phyloP scores from a whole-genome alignment of 2,797 vertebrate species.

The Syngnathus acus region DNA sequence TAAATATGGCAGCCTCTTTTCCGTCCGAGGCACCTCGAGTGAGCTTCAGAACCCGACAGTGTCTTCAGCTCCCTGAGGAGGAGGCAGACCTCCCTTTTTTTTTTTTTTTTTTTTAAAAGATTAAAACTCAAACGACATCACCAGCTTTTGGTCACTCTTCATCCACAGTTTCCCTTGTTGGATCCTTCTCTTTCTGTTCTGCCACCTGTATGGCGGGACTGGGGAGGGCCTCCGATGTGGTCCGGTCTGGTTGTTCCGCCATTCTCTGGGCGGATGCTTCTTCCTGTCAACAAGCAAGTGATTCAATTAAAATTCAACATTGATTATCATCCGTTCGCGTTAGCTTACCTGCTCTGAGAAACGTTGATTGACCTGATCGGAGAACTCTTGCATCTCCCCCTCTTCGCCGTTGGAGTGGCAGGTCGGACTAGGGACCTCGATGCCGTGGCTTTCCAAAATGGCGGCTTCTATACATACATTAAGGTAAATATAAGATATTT shows the following conservation, averaged over 20 bases:
- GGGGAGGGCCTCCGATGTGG: conserved; percentile 50
- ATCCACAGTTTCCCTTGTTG: conserved; percentile 71
- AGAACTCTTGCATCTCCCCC: conserved; percentile 72
- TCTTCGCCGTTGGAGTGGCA: conserved; percentile 79
- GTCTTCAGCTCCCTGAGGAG: conserved; percentile 9
- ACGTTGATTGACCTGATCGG: conserved; percentile 69
- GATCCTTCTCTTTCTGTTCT: conserved; percentile 64
- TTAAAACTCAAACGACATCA: conserved; percentile 33
- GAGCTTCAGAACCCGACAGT: conserved; percentile 45
- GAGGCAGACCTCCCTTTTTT: conserved; percentile 27
- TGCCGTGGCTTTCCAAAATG: conserved; percentile 79
- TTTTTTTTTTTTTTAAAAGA: conserved; percentile 38
- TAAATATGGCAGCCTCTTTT: conserved; percentile 73
- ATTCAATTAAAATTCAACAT: background rate
- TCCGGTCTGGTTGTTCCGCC: conserved; percentile 64
- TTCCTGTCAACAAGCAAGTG: conserved; percentile 47
- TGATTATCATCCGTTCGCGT: background rate
- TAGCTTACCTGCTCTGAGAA: conserved; percentile 64
- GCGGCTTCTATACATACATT: conserved; percentile 67
- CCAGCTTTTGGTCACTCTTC: conserved; percentile 65
- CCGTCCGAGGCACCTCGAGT: conserved; percentile 61
- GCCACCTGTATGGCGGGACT: conserved; percentile 60
- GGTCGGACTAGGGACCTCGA: conserved; percentile 77
- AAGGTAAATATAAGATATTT: background rate
- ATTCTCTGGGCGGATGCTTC: conserved; percentile 66